Evolutionary conservation across 2,888 invertebrate genomes (phyloP).

Genomic region (Chymomyza amoena): DNA sequence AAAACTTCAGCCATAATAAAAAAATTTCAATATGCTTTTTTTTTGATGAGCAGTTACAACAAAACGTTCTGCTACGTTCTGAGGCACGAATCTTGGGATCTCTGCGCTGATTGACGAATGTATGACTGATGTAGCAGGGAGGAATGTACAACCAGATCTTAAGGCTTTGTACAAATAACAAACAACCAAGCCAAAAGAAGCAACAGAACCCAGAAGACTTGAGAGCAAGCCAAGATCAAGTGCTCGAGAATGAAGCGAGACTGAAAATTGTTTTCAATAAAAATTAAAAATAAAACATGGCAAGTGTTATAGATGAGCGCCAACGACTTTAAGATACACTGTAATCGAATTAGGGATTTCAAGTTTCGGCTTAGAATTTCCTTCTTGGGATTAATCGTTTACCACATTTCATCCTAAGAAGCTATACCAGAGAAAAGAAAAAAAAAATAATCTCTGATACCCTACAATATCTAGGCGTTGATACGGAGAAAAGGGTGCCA

Average conservation of each 20-base stretch:
- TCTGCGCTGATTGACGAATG: slow-evolving; percentile 62
- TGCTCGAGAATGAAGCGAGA: slow-evolving; percentile 50
- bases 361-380: too few relatives aligned
- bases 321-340: too few relatives aligned
- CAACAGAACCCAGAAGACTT: slow-evolving; percentile 10
- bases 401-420: too few relatives aligned
- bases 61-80: slow-evolving; percentile 42
- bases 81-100: too few relatives aligned
- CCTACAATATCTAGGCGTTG: too few relatives aligned
- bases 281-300: slow-evolving; percentile 20
- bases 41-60: slow-evolving; percentile 64
- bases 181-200: slow-evolving; percentile 34
- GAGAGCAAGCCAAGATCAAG: slow-evolving; percentile 56
- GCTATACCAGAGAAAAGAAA: too few relatives aligned
- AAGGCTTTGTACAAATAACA: slow-evolving; percentile 69
- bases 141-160: slow-evolving; percentile 58
- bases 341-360: too few relatives aligned
- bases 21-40: slow-evolving; percentile 22
- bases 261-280: slow-evolving; percentile 12
- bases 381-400: too few relatives aligned
- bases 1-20: slow-evolving; percentile 22
- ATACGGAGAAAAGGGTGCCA: too few relatives aligned
- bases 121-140: slow-evolving; percentile 29
- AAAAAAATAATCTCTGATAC: too few relatives aligned
- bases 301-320: background rate